Evolutionary conservation across 2,888 invertebrate species (phyloP).

Genomic region (Dichetophora obliterata): DNA sequence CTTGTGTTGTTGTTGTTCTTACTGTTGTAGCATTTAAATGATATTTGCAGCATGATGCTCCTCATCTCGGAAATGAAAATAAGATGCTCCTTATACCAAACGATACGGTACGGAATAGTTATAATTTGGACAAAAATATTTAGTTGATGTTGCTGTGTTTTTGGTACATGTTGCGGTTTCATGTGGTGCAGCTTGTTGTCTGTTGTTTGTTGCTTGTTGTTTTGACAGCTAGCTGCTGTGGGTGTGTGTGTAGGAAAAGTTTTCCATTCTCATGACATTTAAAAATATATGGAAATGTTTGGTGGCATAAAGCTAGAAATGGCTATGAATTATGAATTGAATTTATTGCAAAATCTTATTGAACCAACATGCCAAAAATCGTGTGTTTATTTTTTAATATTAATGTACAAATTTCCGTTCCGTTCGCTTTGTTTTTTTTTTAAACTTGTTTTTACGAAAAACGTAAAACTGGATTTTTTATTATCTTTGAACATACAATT

Average conservation of each 20-base stretch:
- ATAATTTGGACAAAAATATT: background rate
- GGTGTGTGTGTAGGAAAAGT: background rate
- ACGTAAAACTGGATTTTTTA: no score
- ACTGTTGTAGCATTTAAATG: no score
- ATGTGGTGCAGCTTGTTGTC: background rate
- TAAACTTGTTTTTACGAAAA: no score
- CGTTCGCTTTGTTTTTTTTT: no score
- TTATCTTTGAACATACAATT: no score
- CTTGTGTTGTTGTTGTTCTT: conserved; percentile 2
- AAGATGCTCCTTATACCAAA: background rate
- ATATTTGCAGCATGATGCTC: no score
- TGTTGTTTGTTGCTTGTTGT: background rate
- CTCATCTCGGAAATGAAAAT: background rate
- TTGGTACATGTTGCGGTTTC: conserved; percentile 28
- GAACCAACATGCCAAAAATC: no score
- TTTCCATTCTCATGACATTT: conserved; percentile 1
- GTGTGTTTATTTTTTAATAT: no score
- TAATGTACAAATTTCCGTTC: no score
- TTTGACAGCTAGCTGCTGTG: background rate
- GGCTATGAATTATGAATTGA: background rate
- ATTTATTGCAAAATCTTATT: no score
- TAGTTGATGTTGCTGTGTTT: conserved; percentile 32
- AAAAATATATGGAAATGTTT: background rate
- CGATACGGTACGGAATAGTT: background rate
- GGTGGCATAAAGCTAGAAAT: background rate